Base-by-base conservation (phyloP, 2,113 vertebrate genomes). In the Paracanthobrama guichenoti region DNA sequence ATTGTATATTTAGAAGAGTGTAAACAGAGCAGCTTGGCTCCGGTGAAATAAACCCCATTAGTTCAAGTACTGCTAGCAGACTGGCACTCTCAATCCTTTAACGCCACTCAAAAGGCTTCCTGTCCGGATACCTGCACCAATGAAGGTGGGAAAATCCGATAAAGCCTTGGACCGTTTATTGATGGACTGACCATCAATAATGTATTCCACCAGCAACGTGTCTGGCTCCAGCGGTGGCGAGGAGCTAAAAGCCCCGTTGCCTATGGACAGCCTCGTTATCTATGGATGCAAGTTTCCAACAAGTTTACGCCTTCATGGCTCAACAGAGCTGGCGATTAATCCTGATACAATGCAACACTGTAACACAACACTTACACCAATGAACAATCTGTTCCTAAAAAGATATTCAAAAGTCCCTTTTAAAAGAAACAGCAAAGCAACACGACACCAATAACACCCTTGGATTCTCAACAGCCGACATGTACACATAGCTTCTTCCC, bases 101-200 rank as follows among this genome's bases (percentile, higher is more conserved):
- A 42, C 39, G 80, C 46, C 64, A 71, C 66, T 72, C 48, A 82
- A 57, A 72, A 28, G 28, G 66, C 44, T 80, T 55, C 66, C 20
- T 13, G 2, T 55, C 80, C 48, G 8, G 80, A 39, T n/a, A 71
- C 66, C 80, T 71, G 48, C 80, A 31, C 44, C 62, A 14, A 2
- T 9, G n/a, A 67, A 66, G 46, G 80, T 22, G 28, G 48, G 50
- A 57, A 81, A 82, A 82, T 80, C 60, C 31, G 6, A 50, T 55
- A 82, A 82, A 82, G 50, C 80, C 64, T 39, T 35, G 44, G 18
- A 73, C 12, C 6, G 22, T 55, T 82, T 57, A 22, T 71, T 82
- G 80, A 71, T 82, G 66, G 66, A 72, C 64, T 81, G 31, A 55
- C 80, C 64, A 82, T 82, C 80, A 69, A 82, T 71, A 82, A 82